Base-by-base conservation (phyloP, 2,113 vertebrate genomes). In the Bubalus kerabau region DNA sequence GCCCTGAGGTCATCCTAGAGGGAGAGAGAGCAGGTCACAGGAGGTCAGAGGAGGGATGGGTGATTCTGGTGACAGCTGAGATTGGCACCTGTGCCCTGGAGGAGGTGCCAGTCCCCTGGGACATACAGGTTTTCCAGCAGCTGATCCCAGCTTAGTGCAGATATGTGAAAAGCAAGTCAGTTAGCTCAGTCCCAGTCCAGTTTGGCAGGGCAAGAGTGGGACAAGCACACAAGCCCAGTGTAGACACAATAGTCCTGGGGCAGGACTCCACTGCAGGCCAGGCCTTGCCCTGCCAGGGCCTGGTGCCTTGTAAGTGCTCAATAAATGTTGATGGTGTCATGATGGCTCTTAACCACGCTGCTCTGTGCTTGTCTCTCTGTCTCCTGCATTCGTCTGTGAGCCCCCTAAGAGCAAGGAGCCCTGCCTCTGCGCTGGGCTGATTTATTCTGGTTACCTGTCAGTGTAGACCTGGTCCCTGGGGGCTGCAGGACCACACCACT, bases 261-360 rank as follows among this genome's bases (percentile, higher is more conserved):
- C 36, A 40, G 46, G 19, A 80, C 10, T 26, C 3, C 17, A 13
- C 56, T 24, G 74, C 21, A 3, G 0, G 7, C 12, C 7, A 1
- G 11, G 12, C 13, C n/a, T 30, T 13, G 85, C 17, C 2, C n/a
- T 5, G 19, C 64, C 14, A 2, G 15, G 21, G 13, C 24, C 36
- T 13, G 85, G 78, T 7, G 0, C 23, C 0, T 24, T 43, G 17
- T 28, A 30, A 30, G 50, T 17, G 57, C 11, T 67, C 67, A 12
- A 0, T 26, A 46, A 60, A 46, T 15, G 0, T 12, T 1, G 48
- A 52, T 2, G 0, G 21, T 14, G 2, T 23, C 1, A 10, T 1
- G 52, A 5, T 0, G 43, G 54, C 76, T 23, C 87, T 23, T n/a
- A 8, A 23, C 10, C 36, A 32, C 0, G 1, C 64, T 50, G 16